These are phyloP conservation scores for Nerophis ophidion DNA, from an alignment of 2,113 vertebrate species.

Conservation along the genomic window DNA sequence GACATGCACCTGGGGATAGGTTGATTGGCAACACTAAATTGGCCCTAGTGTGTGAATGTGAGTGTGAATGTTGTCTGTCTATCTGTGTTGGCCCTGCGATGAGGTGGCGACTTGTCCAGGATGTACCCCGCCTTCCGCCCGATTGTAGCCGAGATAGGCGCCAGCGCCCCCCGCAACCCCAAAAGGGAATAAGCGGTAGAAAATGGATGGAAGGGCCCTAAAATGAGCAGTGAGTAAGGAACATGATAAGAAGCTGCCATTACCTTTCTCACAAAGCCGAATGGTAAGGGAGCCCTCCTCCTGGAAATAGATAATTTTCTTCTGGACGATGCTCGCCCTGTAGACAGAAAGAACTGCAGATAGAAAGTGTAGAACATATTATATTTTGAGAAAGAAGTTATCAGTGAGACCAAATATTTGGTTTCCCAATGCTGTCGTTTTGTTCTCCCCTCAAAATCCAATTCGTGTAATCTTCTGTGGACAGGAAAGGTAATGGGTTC, in stretches of 20 bases:
- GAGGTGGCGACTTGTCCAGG: too few species aligned
- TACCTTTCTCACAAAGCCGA: constrained; percentile 93
- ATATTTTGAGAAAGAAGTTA: neutral
- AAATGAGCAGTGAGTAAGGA: constrained; percentile 10
- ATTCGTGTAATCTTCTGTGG: constrained; percentile 24
- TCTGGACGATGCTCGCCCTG: constrained; percentile 94
- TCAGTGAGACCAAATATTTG: constrained; percentile 13
- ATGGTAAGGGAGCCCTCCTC: constrained; percentile 91
- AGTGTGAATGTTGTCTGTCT: too few species aligned
- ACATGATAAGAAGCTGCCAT: constrained; percentile 25
- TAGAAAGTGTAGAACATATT: neutral
- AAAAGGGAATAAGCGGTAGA: too few species aligned
- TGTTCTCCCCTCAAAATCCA: constrained; percentile 8
- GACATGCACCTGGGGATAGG: too few species aligned
- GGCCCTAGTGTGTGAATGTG: too few species aligned
- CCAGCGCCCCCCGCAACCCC: too few species aligned
- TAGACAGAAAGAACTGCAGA: constrained; percentile 9
- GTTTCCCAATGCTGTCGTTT: constrained; percentile 10
- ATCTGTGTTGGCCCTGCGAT: too few species aligned
- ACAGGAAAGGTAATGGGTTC: constrained; percentile 26
- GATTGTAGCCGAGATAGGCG: too few species aligned
- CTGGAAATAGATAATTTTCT: constrained; percentile 90
- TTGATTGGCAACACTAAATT: too few species aligned
- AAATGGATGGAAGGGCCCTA: too few species aligned
- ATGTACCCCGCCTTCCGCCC: too few species aligned